These are phyloP conservation scores for Harpegnathos saltator DNA, from an alignment of 1,140 invertebrate genomes.

Conservation along the genomic window DNA sequence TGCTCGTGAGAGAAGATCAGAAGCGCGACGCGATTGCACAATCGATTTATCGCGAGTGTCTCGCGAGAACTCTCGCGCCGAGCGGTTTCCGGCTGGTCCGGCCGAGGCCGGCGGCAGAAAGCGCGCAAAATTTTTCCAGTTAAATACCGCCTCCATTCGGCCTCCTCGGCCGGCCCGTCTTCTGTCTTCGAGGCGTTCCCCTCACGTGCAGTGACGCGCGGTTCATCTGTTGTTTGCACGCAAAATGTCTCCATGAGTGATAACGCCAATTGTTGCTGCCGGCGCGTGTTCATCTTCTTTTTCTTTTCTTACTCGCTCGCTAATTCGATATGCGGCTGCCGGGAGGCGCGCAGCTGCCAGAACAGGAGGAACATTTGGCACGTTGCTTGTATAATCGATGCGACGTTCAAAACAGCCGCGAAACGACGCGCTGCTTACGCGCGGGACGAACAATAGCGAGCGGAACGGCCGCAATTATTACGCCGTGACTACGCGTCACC, in stretches of 20 bases:
- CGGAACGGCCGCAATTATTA: background rate
- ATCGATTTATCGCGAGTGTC: conserved; percentile 32
- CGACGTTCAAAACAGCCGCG: background rate
- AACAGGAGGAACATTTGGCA: conserved; percentile 23
- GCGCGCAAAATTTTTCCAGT: conserved; percentile 17
- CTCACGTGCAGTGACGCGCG: background rate
- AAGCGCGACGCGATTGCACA: conserved; percentile 13
- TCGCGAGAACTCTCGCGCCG: conserved; percentile 7
- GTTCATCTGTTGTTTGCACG: conserved; percentile 17
- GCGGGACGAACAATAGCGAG: background rate
- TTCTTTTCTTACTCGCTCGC: conserved; percentile 19
- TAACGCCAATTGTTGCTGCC: conserved; percentile 36
- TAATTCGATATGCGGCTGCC: conserved; percentile 7
- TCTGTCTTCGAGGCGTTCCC: background rate
- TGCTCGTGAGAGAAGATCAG: conserved; percentile 26
- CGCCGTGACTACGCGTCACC: too few species aligned
- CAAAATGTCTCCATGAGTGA: conserved; percentile 15
- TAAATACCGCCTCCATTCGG: conserved; percentile 31
- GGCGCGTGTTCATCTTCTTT: background rate
- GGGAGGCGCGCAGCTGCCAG: conserved; percentile 9
- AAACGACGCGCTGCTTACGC: conserved; percentile 16
- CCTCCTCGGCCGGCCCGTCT: background rate
- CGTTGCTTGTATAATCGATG: conserved; percentile 16
- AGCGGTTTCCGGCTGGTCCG: background rate
- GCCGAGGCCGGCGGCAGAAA: background rate